Evolutionary conservation across 2,888 invertebrate genomes (phyloP).

Genomic region (Spicauda simplicius): DNA sequence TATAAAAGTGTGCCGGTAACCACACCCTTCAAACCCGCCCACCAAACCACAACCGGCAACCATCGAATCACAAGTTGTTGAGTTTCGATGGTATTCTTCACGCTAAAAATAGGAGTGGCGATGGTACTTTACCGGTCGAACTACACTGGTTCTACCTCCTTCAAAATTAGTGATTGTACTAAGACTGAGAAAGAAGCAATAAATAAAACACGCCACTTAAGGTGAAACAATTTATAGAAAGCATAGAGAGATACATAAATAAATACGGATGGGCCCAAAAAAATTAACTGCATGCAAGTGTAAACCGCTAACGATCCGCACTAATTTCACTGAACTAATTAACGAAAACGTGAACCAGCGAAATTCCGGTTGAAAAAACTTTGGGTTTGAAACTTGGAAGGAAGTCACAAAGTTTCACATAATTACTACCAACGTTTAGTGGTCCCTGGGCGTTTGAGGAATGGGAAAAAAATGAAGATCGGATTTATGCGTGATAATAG

Average conservation of each 20-base stretch:
- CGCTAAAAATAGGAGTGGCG: too few relatives aligned
- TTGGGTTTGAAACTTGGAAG: slow-evolving; percentile 43
- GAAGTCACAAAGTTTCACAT: slow-evolving; percentile 54
- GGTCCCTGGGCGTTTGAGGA: slow-evolving; percentile 49
- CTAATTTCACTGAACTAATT: slow-evolving; percentile 49
- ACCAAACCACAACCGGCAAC: too few relatives aligned
- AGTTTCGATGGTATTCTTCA: too few relatives aligned
- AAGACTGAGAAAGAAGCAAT: too few relatives aligned
- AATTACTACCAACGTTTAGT: slow-evolving; percentile 50
- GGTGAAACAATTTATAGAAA: not conserved
- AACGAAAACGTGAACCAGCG: slow-evolving; percentile 39
- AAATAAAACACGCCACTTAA: too few relatives aligned
- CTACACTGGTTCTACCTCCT: too few relatives aligned
- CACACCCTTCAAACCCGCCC: too few relatives aligned
- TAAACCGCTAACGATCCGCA: slow-evolving; percentile 40
- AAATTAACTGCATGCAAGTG: slow-evolving; percentile 30
- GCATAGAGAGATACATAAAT: not conserved
- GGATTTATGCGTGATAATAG: slow-evolving; percentile 39
- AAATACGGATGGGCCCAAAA: not conserved
- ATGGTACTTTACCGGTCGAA: too few relatives aligned
- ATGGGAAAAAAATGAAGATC: slow-evolving; percentile 50
- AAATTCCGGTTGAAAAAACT: slow-evolving; percentile 38
- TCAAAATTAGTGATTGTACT: too few relatives aligned
- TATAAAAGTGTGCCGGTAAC: too few relatives aligned
- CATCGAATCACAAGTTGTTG: too few relatives aligned